These are phyloP conservation scores for Gonatopus flavifemur DNA, from an alignment of 1,140 invertebrate genomes.

Conservation along the genomic window DNA sequence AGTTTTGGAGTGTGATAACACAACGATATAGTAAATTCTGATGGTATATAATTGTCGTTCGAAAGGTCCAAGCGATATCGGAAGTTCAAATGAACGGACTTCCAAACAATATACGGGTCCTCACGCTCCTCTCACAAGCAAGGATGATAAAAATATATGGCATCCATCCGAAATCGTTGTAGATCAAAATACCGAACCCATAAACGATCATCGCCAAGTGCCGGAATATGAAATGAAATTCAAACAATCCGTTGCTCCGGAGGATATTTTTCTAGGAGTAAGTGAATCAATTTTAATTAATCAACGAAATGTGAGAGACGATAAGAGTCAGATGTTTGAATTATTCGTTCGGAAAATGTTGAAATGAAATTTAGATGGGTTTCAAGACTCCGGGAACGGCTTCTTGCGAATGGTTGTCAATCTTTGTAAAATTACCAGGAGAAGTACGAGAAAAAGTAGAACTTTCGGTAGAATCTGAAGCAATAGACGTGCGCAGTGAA, in stretches of 20 bases:
- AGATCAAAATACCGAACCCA: slow-evolving; percentile 53
- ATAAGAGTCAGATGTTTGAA: not conserved
- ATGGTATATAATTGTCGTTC: not conserved
- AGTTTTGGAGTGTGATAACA: slow-evolving; percentile 15
- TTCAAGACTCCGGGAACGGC: slow-evolving; percentile 78
- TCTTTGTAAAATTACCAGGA: slow-evolving; percentile 72
- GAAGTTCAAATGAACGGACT: slow-evolving; percentile 16
- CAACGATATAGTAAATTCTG: not conserved
- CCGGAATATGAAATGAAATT: slow-evolving; percentile 83
- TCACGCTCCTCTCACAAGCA: slow-evolving; percentile 30
- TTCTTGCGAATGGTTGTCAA: slow-evolving; percentile 83
- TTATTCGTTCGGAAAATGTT: not conserved
- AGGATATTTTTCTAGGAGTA: slow-evolving; percentile 84
- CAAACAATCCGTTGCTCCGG: slow-evolving; percentile 79
- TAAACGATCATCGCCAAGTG: slow-evolving; percentile 66
- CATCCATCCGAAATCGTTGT: slow-evolving; percentile 55
- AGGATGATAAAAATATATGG: slow-evolving; percentile 62
- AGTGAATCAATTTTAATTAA: slow-evolving; percentile 13
- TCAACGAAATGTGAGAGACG: too few species aligned
- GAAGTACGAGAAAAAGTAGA: slow-evolving; percentile 69
- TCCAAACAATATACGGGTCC: slow-evolving; percentile 20
- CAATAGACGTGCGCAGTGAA: slow-evolving; percentile 66
- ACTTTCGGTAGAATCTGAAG: slow-evolving; percentile 70
- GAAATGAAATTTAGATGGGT: slow-evolving; percentile 68
- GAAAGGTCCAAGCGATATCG: slow-evolving; percentile 48